A percentile compares a stretch with the other conserved stretches of the same genome.
These are phyloP conservation scores for Pteronotus mesoamericanus DNA, from an alignment of 2,797 vertebrate genomes.

Conservation along the genomic window DNA sequence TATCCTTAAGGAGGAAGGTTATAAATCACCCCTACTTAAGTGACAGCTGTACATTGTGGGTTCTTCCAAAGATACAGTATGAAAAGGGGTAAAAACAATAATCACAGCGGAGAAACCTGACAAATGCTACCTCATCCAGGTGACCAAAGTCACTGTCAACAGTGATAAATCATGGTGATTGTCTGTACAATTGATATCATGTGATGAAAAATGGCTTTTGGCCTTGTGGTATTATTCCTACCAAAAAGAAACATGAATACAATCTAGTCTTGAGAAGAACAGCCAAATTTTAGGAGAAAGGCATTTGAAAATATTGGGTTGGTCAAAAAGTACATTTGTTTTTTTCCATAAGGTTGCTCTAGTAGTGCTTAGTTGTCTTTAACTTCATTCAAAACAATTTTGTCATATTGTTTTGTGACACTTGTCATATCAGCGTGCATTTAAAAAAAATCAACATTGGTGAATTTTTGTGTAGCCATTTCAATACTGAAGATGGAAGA, in stretches of 20 bases:
- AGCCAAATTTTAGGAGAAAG: not conserved
- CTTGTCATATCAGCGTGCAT: not conserved
- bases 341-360: not conserved
- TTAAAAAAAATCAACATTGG: not conserved
- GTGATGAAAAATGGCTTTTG: not conserved
- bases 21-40: not conserved
- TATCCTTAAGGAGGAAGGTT: not conserved
- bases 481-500: not conserved
- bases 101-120: not conserved
- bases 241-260: not conserved
- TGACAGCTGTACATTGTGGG: not conserved
- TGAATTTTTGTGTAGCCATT: not conserved
- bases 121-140: not conserved
- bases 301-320: not conserved
- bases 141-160: not conserved
- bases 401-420: not conserved
- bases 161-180: not conserved
- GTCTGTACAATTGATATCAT: not conserved
- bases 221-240: not conserved
- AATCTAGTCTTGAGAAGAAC: not conserved
- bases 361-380: not conserved
- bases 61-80: not conserved
- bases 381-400: not conserved
- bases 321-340: not conserved
- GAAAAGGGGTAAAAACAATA: not conserved